Evolutionary conservation across 1,140 invertebrate species (phyloP).

Genomic region (Cotesia glomerata): DNA sequence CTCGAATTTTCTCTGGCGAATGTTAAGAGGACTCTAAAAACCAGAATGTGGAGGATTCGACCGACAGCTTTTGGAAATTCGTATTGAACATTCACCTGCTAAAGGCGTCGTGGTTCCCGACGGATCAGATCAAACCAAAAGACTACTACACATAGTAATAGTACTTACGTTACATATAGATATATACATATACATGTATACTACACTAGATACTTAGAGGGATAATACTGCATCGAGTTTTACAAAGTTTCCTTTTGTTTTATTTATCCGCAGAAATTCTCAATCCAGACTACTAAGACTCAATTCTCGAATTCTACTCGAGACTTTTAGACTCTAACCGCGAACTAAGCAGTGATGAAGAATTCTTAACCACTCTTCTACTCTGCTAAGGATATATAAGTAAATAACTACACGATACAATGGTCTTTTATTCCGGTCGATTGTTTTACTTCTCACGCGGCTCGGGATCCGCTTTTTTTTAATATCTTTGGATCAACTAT

Average conservation of each 20-base stretch:
- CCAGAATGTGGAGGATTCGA: slow-evolving; percentile 18
- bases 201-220: not conserved
- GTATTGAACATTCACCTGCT: slow-evolving; percentile 34
- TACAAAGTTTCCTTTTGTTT: not conserved
- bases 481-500: not conserved
- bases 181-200: not conserved
- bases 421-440: not conserved
- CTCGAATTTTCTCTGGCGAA: no score
- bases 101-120: slow-evolving; percentile 45
- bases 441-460: not conserved
- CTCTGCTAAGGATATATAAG: not conserved
- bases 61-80: slow-evolving; percentile 20
- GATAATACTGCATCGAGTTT: not conserved
- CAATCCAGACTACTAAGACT: not conserved
- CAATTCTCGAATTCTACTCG: not conserved
- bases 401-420: not conserved
- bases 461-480: not conserved
- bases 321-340: not conserved
- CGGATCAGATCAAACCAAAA: slow-evolving; percentile 40
- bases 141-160: slow-evolving; percentile 15
- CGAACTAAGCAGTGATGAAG: no score
- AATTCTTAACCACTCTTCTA: not conserved
- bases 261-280: not conserved
- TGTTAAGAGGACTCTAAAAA: not conserved
- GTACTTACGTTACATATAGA: not conserved